Evolutionary conservation across 2,113 vertebrate species (phyloP).

Genomic region (Noturus placidus): DNA sequence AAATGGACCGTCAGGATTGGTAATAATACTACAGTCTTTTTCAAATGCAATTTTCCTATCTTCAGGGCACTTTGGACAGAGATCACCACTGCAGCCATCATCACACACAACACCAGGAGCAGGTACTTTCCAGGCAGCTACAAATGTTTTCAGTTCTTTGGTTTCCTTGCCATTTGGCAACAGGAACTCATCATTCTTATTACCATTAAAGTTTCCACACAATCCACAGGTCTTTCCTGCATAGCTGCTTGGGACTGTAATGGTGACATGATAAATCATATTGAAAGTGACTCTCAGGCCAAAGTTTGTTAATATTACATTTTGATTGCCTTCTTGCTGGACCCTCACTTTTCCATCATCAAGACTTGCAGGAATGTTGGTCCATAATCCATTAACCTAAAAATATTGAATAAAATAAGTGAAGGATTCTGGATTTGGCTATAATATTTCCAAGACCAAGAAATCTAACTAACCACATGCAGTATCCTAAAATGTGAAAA

Average conservation of each 20-base stretch:
- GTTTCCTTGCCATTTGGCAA: conserved; percentile 51
- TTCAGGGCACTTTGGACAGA: conserved; percentile 27
- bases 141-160: conserved; percentile 45
- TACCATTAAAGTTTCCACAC: conserved; percentile 65
- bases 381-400: conserved; percentile 59
- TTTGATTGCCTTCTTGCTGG: conserved; percentile 36
- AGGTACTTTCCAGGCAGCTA: conserved; percentile 56
- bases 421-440: background rate
- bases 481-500: background rate
- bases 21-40: conserved; percentile 58
- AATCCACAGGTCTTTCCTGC: conserved; percentile 60
- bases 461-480: background rate
- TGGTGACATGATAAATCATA: conserved; percentile 57
- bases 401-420: background rate
- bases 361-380: conserved; percentile 44
- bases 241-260: conserved; percentile 64
- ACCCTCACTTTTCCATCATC: conserved; percentile 35
- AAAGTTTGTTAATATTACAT: conserved; percentile 57
- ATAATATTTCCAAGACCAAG: background rate
- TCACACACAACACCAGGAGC: conserved; percentile 51
- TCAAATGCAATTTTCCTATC: conserved; percentile 49
- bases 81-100: conserved; percentile 54
- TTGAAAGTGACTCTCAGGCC: conserved; percentile 61
- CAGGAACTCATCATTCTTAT: conserved; percentile 51
- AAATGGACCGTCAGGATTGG: conserved; percentile 54